Evolutionary conservation across 2,888 invertebrate genomes (phyloP), one percentile per base, ranked within the genome.

Genomic region (Cabera pusaria): DNA sequence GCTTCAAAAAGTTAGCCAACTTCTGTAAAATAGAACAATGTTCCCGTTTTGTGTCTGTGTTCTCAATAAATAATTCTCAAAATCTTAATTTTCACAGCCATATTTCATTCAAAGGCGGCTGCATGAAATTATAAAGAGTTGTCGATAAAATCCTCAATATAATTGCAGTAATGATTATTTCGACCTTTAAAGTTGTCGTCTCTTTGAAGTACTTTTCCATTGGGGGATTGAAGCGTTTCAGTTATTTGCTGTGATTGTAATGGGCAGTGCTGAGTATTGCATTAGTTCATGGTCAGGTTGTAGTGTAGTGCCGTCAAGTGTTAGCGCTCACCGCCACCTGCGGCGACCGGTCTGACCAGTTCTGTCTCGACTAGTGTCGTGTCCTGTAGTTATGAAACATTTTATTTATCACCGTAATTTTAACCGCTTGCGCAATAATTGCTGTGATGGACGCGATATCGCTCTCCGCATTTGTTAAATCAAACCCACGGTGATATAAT

Each of bases 341-440:
- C 75, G 35, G 48, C 37, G 56, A 83, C 84, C 72, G 74, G 83
- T 79, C 59, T 28, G 51, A 72, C 78, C 42, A 64, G 79, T 81
- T 74, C 52, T 44, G 42, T 56, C 52, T 45, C 55, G 63, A 59
- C 64, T 71, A 66, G 54, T 54, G 52, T 57, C 54, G 44, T 53
- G 53, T 56, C 54, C 43, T 59, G 59, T 64, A 64, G 67, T 81
- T 81, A 78, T 77, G 75, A 82, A 79, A 81, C 70, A 59, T 72
- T 36, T 29, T 64, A 75, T 76, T 77, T 77, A 76, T 71, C 62
- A 55, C 42, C 56, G 60, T 51, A 63, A 67, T 75, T 78, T 75
- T 72, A 71, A 75, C 60, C 57, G 59, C 70, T 81, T 83, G 71
- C 71, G 76, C 67, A 82, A 78, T 75, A 57, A 67, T 67, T 66